Evolutionary conservation across 2,113 vertebrate species (phyloP).

Genomic region (Charadrius vociferus): DNA sequence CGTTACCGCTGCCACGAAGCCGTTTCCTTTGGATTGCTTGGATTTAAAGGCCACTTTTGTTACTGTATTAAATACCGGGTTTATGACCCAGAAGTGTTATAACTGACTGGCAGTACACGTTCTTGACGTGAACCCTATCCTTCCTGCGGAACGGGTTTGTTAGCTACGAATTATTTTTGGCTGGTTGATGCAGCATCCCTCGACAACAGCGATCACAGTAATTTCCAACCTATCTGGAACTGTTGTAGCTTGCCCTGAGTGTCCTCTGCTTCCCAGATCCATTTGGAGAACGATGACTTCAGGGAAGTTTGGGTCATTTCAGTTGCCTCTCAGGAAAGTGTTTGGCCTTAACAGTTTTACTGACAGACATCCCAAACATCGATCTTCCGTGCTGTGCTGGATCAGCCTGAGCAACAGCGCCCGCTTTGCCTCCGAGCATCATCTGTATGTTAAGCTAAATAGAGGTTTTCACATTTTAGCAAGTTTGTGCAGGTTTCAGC

Average conservation of each 20-base stretch:
- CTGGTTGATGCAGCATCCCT: background rate
- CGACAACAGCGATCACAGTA: fast-evolving
- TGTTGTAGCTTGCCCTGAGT: background rate
- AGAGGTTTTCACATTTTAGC: background rate
- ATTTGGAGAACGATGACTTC: background rate
- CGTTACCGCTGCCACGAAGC: background rate
- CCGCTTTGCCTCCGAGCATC: background rate
- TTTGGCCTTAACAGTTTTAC: background rate
- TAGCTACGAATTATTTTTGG: background rate
- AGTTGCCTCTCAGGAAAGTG: background rate
- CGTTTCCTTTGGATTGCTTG: background rate
- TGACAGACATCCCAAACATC: background rate
- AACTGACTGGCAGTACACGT: background rate
- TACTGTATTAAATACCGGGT: background rate
- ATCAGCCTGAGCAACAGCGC: background rate
- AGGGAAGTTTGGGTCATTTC: background rate
- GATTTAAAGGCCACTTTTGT: background rate
- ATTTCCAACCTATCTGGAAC: background rate
- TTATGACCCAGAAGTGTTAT: background rate
- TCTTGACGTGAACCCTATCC: background rate
- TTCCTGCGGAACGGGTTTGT: background rate
- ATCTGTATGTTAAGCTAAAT: background rate
- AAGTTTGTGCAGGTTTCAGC: slow-evolving; percentile 29
- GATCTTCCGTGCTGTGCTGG: background rate
- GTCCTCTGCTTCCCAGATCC: background rate